Percentiles rank a stretch among this genome's conserved stretches.
Evolutionary conservation across 30 jellyfish, hydroid and myxozoan genomes (phyloP).

Genomic region (Aurelia sp.): DNA sequence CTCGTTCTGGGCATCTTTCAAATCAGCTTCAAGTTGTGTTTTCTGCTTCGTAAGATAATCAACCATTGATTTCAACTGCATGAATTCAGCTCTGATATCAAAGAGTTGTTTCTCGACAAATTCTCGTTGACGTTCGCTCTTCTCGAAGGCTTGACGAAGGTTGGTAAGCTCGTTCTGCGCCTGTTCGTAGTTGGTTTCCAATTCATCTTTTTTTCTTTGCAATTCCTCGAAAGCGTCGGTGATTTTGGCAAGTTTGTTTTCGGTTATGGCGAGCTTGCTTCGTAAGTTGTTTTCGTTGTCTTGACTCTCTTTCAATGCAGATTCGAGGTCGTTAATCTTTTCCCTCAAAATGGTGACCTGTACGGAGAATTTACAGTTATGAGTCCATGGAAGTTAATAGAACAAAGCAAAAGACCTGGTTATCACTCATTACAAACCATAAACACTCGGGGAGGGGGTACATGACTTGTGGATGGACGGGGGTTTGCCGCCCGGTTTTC

Average conservation of each 20-base stretch:
- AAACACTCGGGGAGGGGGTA: too few relatives aligned
- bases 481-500: too few relatives aligned
- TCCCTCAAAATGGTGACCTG: conserved; percentile 69
- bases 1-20: conserved; percentile 64
- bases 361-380: not conserved
- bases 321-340: conserved; percentile 82
- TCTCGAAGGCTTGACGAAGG: conserved; percentile 68
- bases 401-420: not conserved
- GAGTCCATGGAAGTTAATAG: not conserved
- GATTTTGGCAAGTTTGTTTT: conserved; percentile 85
- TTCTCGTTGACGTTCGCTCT: conserved; percentile 82
- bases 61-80: conserved; percentile 69
- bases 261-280: conserved; percentile 74
- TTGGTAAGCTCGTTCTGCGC: conserved; percentile 68
- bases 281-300: conserved; percentile 83
- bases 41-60: conserved; percentile 84
- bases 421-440: too few relatives aligned
- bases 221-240: conserved; percentile 86
- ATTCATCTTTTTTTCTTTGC: conserved; percentile 75
- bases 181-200: conserved; percentile 72
- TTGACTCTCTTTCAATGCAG: conserved; percentile 82
- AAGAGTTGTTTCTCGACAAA: conserved; percentile 54
- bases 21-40: conserved; percentile 68
- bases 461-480: too few relatives aligned
- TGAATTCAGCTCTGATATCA: conserved; percentile 61